Conservation (phyloP, 64 coral and sea anemone species). For the Astreopora myriophthalma region DNA sequence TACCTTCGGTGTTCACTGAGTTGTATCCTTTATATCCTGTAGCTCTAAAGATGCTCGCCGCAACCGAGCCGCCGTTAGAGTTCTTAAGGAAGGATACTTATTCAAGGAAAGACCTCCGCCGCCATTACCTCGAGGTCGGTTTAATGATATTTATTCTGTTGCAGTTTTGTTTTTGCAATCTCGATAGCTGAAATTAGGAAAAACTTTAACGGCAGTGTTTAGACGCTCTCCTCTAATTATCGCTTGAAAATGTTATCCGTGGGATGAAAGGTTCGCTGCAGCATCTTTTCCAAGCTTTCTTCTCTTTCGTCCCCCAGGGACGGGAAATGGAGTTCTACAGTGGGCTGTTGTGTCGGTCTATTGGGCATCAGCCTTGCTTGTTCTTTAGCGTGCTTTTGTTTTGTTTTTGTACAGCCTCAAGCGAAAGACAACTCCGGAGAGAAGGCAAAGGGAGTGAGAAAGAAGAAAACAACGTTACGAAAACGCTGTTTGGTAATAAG, state of each 20-base stretch:
- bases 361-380: not conserved
- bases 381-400: not conserved
- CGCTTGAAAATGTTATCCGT: not conserved
- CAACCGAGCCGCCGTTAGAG: constrained; percentile 59
- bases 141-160: not conserved
- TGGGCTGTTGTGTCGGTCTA: not conserved
- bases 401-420: not conserved
- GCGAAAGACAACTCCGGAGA: not conserved
- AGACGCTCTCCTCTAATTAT: too few species aligned
- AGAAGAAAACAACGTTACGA: not conserved
- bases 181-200: not conserved
- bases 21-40: not conserved
- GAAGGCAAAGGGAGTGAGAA: not conserved
- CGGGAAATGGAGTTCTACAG: not conserved
- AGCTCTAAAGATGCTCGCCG: constrained; percentile 63
- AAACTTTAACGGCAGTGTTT: too few species aligned
- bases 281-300: not conserved
- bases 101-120: constrained; percentile 60
- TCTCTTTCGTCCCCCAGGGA: not conserved
- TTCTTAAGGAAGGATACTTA: constrained; percentile 57
- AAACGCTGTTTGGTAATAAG: not conserved
- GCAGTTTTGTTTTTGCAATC: not conserved
- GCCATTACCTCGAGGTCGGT: constrained; percentile 31
- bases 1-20: not conserved
- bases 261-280: not conserved